These are phyloP conservation scores for Alouatta palliata DNA, from an alignment of 2,113 vertebrate genomes.

Conservation along the genomic window DNA sequence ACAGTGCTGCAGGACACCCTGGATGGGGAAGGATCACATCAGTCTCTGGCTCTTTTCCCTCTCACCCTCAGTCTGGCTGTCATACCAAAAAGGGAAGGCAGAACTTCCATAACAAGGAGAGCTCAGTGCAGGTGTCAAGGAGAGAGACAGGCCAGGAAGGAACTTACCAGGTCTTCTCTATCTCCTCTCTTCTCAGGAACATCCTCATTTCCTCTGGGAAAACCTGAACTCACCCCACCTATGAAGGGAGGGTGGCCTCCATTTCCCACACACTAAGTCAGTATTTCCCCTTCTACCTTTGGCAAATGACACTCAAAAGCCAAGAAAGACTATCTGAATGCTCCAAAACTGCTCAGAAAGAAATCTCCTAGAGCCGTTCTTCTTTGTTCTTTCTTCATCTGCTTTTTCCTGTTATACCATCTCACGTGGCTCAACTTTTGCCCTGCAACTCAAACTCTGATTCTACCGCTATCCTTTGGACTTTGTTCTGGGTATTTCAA, in stretches of 20 bases:
- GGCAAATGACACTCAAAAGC: neutral
- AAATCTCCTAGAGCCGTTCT: neutral
- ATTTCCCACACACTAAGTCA: neutral
- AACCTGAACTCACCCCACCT: neutral
- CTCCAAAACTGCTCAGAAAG: neutral
- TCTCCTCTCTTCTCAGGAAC: neutral
- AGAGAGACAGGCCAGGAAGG: neutral
- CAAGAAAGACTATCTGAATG: neutral
- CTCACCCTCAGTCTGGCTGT: neutral
- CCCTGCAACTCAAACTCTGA: neutral
- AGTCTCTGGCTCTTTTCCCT: neutral
- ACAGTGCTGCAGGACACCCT: neutral
- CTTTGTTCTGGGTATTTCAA: slow-evolving; percentile 25
- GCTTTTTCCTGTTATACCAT: neutral
- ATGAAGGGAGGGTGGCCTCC: neutral
- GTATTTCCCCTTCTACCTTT: neutral
- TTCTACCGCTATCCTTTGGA: neutral
- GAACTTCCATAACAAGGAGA: neutral
- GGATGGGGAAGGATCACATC: neutral
- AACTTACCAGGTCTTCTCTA: neutral
- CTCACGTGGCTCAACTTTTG: neutral
- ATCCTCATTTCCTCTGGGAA: neutral
- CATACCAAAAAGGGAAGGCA: neutral
- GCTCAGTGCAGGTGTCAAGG: neutral
- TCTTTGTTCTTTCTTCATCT: neutral